Evolutionary conservation across 2,888 invertebrate genomes (phyloP).

Genomic region (Thereva nobilitata): DNA sequence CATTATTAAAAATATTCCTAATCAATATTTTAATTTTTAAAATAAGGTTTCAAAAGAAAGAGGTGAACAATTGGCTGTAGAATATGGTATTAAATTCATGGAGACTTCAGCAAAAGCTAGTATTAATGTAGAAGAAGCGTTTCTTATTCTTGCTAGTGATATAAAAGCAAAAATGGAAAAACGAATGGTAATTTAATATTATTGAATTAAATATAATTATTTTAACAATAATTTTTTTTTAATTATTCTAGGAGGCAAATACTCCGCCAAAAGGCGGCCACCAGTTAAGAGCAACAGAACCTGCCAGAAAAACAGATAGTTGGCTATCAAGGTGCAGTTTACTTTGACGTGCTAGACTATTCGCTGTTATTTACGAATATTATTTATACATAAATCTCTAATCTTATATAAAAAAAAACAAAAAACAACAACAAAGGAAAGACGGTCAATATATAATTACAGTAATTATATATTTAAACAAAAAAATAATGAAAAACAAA

Average conservation of each 20-base stretch:
- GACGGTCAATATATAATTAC: slow-evolving; percentile 38
- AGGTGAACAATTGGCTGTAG: slow-evolving; percentile 95
- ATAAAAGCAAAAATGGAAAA: slow-evolving; percentile 98
- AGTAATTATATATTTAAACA: slow-evolving; percentile 37
- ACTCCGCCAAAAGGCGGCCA: slow-evolving; percentile 85
- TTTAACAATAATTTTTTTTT: slow-evolving; percentile 7
- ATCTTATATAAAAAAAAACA: slow-evolving; percentile 15
- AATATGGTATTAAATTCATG: slow-evolving; percentile 98
- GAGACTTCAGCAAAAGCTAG: slow-evolving; percentile 99
- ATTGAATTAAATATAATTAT: background rate
- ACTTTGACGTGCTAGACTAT: slow-evolving; percentile 71
- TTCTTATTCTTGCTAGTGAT: slow-evolving; percentile 95
- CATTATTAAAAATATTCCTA: background rate
- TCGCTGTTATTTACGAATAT: slow-evolving; percentile 31
- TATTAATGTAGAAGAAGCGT: slow-evolving; percentile 97
- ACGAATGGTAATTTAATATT: slow-evolving; percentile 78
- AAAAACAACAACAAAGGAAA: slow-evolving; percentile 27
- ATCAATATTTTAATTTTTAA: background rate
- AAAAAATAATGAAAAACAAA: slow-evolving; percentile 18
- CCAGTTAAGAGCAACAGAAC: slow-evolving; percentile 77
- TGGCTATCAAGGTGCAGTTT: slow-evolving; percentile 86
- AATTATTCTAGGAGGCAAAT: slow-evolving; percentile 74
- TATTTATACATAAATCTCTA: slow-evolving; percentile 39
- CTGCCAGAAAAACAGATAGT: slow-evolving; percentile 78
- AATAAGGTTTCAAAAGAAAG: slow-evolving; percentile 86